Base-by-base conservation (phyloP, 2,888 invertebrate species). In the Doris montereyensis region DNA sequence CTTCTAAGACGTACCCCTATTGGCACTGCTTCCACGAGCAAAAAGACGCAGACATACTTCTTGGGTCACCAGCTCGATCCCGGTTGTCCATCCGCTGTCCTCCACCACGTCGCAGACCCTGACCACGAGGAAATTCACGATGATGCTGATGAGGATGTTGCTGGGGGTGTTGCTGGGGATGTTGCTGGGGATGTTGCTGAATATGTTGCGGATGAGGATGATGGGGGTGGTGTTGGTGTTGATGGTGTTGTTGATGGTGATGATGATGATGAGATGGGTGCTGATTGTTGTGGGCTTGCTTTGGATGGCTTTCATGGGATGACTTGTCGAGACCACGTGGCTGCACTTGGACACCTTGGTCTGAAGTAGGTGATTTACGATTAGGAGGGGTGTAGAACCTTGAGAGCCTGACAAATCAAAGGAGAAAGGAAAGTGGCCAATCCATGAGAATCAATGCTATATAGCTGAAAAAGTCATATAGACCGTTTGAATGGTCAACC, bases 271-370 rank as follows among this genome's bases (percentile, higher is more conserved):
- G 13, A 68, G 67, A 30, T 65, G 67, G n/a, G 24, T 68, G 34
- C 76, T 76, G 41, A 67, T 57, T 26, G n/a, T n/a, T n/a, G n/a
- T n/a, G n/a, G n/a, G n/a, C n/a, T n/a, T n/a, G n/a, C n/a, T n/a
- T n/a, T n/a, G n/a, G n/a, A n/a, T n/a, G n/a, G 67, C 67, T 41
- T 57, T 76, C 26, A 65, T 67, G 13, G 76, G 57, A 13, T 57
- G 71, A 13, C 21, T 76, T 79, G 0, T 79, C 79, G 17, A 76
- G 79, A 57, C 85, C 83, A 34, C 82, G 81, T 72, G 81, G 80
- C 60, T 81, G 81, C 60, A 82, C 95, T 92, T 96, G 96, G 68
- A 95, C 95, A 83, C 95, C 95, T 92, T 96, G 95, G 91, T 97
- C 97, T 85, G 94, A 94, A 1, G 96, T 96, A 26, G 89, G 88